Conservation (phyloP, 35 echinoderm and acorn worm species). For the Amphiura filiformis region DNA sequence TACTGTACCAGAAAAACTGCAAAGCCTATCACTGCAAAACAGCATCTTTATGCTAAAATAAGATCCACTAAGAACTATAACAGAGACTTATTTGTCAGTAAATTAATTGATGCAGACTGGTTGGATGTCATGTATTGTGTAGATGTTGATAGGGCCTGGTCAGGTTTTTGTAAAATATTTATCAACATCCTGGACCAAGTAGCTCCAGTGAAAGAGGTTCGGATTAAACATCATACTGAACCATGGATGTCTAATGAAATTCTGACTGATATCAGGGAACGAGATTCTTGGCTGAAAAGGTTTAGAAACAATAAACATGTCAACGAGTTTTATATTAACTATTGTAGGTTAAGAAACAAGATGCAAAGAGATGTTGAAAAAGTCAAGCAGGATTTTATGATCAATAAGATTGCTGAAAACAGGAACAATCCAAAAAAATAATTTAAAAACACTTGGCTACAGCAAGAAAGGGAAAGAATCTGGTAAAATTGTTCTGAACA, state of each 20-base stretch:
- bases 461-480: background rate
- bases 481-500: background rate
- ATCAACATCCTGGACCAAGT: background rate
- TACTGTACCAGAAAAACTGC: background rate
- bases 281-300: background rate
- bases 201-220: background rate
- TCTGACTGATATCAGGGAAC: background rate
- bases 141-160: background rate
- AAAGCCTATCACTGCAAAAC: background rate
- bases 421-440: slow-evolving; percentile 4
- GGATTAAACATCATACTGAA: slow-evolving; percentile 16
- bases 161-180: background rate
- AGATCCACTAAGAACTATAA: background rate
- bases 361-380: background rate
- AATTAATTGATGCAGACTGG: background rate
- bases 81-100: background rate
- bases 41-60: background rate
- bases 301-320: background rate
- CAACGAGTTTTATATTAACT: background rate
- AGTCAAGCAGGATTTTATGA: background rate
- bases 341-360: background rate
- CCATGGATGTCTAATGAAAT: slow-evolving; percentile 11
- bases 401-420: background rate
- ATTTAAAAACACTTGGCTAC: background rate
- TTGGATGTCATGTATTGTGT: background rate